Evolutionary conservation across 2,888 invertebrate species (phyloP).

Genomic region (Didymodactylos carnosus): DNA sequence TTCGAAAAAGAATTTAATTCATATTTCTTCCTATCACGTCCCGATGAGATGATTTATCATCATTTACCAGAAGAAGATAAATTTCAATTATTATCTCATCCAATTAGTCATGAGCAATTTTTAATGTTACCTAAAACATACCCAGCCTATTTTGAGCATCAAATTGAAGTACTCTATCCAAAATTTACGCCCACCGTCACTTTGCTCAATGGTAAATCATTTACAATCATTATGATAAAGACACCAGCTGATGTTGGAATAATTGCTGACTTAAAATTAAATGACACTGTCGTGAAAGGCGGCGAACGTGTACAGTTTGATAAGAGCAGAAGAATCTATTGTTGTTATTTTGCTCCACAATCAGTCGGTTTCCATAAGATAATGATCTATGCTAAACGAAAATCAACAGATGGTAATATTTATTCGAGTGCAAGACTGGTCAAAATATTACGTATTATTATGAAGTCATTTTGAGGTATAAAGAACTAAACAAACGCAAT

Average conservation of each 20-base stretch:
- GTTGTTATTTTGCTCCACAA: not conserved
- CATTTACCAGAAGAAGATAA: conserved; percentile 1
- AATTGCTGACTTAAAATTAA: not conserved
- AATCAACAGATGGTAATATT: not conserved
- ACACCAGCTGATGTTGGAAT: not conserved
- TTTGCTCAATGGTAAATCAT: not conserved
- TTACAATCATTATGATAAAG: not conserved
- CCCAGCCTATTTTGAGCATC: not conserved
- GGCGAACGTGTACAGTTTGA: not conserved
- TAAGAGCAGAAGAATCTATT: not conserved
- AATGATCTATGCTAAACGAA: not conserved
- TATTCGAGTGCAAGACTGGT: not conserved
- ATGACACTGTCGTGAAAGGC: not conserved
- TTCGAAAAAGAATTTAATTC: not conserved
- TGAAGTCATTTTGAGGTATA: too few species aligned
- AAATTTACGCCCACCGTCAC: not conserved
- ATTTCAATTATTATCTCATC: not conserved
- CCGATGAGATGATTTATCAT: not conserved
- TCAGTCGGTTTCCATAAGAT: not conserved
- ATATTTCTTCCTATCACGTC: conserved; percentile 1
- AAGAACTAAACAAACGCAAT: too few species aligned
- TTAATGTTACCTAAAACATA: not conserved
- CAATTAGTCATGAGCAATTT: not conserved
- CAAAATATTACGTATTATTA: too few species aligned
- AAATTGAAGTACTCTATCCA: not conserved